Base-by-base conservation (phyloP, 35 echinoderm and acorn worm genomes). In the Holothuria glaberrima region DNA sequence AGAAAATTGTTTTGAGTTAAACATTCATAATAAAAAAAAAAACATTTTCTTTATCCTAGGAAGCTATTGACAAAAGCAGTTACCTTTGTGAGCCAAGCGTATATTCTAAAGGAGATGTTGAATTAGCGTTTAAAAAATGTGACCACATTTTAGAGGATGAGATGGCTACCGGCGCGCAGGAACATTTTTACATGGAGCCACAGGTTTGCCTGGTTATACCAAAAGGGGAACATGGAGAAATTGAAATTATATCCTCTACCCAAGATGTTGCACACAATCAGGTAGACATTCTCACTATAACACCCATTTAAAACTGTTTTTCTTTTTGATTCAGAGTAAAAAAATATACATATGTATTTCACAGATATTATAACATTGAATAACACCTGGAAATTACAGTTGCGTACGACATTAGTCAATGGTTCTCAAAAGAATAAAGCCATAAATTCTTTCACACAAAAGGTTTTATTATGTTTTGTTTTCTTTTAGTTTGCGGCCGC, bases 151-250 rank as follows among this genome's bases (percentile, higher is more conserved):
- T 83, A 30, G 79, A 91, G 33, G 79, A 75, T 16, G 63, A 91
- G 65, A 36, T 83, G 22, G 84, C 50, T 38, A 12, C 71, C 25
- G 90, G 79, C 0, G 90, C 29, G 3, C 80, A 91, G 46, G 79
- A 91, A 63, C 90, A 91, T 60, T 91, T 91, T 32, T 91, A 91
- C 81, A 33, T 91, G 80, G 90, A 91, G 58, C 50, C 90, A 45
- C 80, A 91, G 33, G 24, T 59, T 45, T 52, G 79, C 52, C 9
- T 91, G 2, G 80, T 67, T 4, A 58, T 91, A 58, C 90, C 90
- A 12, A 75, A 83, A 36, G 63, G 63, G 24, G 90, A 86, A 44
- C 48, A 71, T 58, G 67, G 46, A 35, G 65, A 68, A 56, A 85
- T 91, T 24, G 90, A 91, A 71, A 48, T 91, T 1, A 59, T 91